phyloP scores from a whole-genome alignment of 2,888 invertebrate genomes.

The Lasioglossum oenotherae region DNA sequence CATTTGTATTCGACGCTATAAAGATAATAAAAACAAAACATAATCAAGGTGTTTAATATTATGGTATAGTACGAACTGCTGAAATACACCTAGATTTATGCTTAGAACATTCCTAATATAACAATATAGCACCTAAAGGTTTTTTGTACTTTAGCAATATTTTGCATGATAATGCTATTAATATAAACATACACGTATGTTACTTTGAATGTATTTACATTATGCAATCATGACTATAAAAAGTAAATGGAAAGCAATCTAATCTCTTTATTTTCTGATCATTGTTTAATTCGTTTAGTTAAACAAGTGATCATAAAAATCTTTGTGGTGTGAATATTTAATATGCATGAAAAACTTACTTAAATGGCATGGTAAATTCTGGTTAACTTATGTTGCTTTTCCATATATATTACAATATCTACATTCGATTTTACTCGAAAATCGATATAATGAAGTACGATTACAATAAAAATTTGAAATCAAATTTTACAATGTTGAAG shows the following conservation, averaged over 20 bases:
- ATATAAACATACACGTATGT: conserved; percentile 76
- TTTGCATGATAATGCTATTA: conserved; percentile 81
- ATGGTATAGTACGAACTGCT: conserved; percentile 72
- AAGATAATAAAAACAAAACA: conserved; percentile 54
- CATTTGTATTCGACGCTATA: conserved; percentile 33
- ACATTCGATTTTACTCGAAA: conserved; percentile 77
- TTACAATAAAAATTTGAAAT: conserved; percentile 75
- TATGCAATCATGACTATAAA: conserved; percentile 79
- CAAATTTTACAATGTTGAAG: conserved; percentile 78
- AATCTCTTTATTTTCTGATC: conserved; percentile 63
- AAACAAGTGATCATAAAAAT: conserved; percentile 70
- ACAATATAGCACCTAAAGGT: conserved; percentile 84
- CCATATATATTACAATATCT: conserved; percentile 80
- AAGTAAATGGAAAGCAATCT: conserved; percentile 77
- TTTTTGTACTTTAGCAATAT: conserved; percentile 84
- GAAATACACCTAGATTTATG: conserved; percentile 74
- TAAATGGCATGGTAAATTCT: conserved; percentile 75
- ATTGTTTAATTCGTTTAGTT: conserved; percentile 56
- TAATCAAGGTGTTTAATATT: conserved; percentile 60
- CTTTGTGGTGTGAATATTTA: conserved; percentile 72
- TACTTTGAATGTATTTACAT: conserved; percentile 82
- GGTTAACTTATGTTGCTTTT: conserved; percentile 61
- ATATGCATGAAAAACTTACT: conserved; percentile 74
- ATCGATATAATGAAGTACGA: conserved; percentile 75
- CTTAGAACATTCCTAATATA: conserved; percentile 80